Conservation (phyloP, 1,140 invertebrate species). For the Samia ricini region DNA sequence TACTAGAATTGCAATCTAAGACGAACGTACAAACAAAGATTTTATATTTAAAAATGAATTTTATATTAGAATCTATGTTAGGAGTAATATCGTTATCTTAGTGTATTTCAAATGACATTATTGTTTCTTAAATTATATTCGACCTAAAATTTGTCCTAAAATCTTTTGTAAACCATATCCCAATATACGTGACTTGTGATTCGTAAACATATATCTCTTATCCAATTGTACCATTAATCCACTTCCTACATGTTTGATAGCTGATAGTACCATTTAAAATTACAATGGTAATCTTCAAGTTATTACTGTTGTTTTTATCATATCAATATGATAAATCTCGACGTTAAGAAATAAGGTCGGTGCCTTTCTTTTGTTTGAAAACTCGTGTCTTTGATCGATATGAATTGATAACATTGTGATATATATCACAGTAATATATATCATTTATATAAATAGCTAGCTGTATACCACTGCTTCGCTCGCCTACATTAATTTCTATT, state of each 20-base stretch:
- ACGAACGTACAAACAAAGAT: too few relatives aligned
- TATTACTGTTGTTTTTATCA: background rate
- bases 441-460: too few relatives aligned
- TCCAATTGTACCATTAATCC: background rate
- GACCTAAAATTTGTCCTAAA: background rate
- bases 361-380: background rate
- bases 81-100: too few relatives aligned
- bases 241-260: background rate
- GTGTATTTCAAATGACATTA: background rate
- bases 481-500: too few relatives aligned
- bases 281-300: background rate
- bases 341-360: background rate
- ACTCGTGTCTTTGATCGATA: background rate
- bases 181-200: background rate
- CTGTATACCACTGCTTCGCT: too few relatives aligned
- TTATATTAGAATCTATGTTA: too few relatives aligned
- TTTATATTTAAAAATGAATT: too few relatives aligned
- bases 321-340: constrained; percentile 1
- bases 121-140: background rate
- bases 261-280: background rate
- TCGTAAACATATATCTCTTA: background rate
- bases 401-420: background rate
- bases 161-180: background rate
- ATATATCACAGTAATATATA: background rate
- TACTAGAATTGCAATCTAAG: too few relatives aligned